phyloP scores from a whole-genome alignment of 2,113 vertebrate genomes.

The Arvicanthis niloticus region DNA sequence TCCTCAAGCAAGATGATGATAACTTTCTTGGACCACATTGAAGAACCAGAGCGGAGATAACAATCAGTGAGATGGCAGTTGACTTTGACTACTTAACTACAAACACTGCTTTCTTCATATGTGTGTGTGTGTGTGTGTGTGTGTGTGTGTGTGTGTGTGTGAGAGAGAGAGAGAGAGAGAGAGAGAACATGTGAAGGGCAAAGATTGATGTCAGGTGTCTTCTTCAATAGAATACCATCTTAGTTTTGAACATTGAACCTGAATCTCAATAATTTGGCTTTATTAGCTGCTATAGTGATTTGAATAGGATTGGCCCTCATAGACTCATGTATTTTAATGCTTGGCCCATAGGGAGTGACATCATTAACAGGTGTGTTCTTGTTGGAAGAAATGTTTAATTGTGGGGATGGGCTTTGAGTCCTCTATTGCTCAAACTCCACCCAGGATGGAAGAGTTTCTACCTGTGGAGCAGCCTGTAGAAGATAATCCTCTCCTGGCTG shows the following conservation, averaged over 20 bases:
- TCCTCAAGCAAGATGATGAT: not conserved
- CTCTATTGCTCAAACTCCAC: no score
- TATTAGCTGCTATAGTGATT: no score
- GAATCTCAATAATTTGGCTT: not conserved
- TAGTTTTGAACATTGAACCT: not conserved
- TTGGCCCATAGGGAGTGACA: no score
- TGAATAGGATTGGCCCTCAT: no score
- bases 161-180: no score
- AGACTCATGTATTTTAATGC: no score
- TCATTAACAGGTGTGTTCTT: no score
- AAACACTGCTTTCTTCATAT: not conserved
- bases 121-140: not conserved
- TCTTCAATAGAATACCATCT: not conserved
- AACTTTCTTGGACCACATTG: not conserved
- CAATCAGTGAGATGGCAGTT: not conserved
- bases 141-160: not conserved
- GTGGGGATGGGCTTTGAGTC: no score
- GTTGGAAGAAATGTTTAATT: no score
- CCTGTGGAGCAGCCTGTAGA: no score
- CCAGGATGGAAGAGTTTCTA: no score
- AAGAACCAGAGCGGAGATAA: not conserved
- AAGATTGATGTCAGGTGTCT: not conserved
- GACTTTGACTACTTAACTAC: not conserved
- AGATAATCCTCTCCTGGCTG: no score
- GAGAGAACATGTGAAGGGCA: not conserved